Conservation (phyloP, 1,140 invertebrate species). For the Trichonephila clavata region DNA sequence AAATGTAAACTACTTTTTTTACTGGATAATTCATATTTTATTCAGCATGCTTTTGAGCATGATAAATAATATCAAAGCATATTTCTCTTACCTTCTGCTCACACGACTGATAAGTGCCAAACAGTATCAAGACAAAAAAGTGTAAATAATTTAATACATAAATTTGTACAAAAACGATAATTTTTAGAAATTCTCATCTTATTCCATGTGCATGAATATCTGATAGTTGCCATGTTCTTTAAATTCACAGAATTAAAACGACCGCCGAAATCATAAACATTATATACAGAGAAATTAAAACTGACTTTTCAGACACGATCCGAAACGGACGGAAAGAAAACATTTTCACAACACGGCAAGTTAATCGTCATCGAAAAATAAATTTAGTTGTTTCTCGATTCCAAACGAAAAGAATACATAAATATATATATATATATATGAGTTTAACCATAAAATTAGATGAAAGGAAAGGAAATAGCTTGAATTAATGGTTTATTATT, state of each 20-base stretch:
- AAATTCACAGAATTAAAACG: not conserved
- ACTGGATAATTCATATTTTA: not conserved
- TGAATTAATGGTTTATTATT: no score
- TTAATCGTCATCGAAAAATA: constrained; percentile 14
- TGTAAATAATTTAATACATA: not conserved
- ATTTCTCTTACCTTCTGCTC: not conserved
- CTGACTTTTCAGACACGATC: constrained; percentile 3
- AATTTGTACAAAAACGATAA: not conserved
- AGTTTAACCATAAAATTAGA: not conserved
- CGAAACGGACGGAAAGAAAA: constrained; percentile 3
- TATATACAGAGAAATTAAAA: no score
- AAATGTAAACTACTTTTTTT: no score
- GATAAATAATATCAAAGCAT: not conserved
- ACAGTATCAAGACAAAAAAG: not conserved
- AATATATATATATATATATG: no score
- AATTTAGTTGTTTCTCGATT: not conserved
- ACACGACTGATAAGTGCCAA: not conserved
- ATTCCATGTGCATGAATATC: not conserved
- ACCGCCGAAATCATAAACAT: not conserved
- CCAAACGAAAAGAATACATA: not conserved
- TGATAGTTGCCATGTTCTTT: not conserved
- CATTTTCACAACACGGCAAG: not conserved
- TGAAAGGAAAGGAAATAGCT: not conserved
- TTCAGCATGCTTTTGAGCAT: not conserved
- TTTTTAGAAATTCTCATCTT: not conserved